These are phyloP conservation scores for Gorsachius magnificus DNA, from an alignment of 2,797 vertebrate genomes.

Conservation along the genomic window DNA sequence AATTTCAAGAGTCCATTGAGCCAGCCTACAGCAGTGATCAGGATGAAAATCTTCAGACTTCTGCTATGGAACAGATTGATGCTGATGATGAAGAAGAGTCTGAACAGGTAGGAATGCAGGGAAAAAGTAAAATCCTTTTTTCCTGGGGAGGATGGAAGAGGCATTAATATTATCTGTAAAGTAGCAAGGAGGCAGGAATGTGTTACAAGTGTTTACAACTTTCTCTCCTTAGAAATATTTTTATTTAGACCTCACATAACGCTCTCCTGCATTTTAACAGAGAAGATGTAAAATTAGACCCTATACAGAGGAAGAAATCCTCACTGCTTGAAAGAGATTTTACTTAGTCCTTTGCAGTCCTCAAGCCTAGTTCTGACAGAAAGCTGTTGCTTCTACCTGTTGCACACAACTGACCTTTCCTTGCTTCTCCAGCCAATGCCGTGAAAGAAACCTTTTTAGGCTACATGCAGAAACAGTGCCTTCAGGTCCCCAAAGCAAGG, in stretches of 20 bases:
- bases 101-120: conserved; percentile 76
- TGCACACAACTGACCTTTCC: background rate
- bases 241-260: background rate
- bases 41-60: conserved; percentile 79
- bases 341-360: background rate
- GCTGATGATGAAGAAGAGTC: conserved; percentile 88
- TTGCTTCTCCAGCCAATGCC: background rate
- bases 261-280: background rate
- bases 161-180: background rate
- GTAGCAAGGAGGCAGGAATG: background rate
- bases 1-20: conserved; percentile 82
- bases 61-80: conserved; percentile 81
- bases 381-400: background rate
- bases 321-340: background rate
- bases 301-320: background rate
- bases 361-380: background rate
- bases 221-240: background rate
- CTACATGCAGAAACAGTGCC: background rate
- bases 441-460: background rate
- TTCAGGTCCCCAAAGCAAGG: background rate
- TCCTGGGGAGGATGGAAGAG: background rate
- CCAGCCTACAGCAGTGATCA: conserved; percentile 80
- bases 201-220: background rate
- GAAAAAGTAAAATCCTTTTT: background rate
- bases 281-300: background rate